These are phyloP conservation scores for Linepithema humile DNA, from an alignment of 1,140 invertebrate genomes.

Conservation along the genomic window DNA sequence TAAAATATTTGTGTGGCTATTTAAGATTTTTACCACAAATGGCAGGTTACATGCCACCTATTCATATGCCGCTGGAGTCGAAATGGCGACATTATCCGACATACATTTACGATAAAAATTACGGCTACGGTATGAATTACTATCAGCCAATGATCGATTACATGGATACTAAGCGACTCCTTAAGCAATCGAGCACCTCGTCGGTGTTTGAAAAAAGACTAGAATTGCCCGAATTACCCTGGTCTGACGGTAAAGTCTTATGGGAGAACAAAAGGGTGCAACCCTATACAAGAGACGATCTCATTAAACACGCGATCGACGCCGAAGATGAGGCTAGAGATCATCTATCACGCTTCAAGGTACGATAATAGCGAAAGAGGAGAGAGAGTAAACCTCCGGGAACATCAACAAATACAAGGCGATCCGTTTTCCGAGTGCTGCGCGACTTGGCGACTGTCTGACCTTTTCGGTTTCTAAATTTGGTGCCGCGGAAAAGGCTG, in stretches of 20 bases:
- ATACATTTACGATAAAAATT: constrained; percentile 91
- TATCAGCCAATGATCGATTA: constrained; percentile 94
- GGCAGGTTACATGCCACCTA: constrained; percentile 77
- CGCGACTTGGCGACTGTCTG: constrained; percentile 77
- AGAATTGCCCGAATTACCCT: constrained; percentile 88
- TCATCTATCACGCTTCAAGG: constrained; percentile 85
- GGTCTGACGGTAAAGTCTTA: constrained; percentile 87
- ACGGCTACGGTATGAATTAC: constrained; percentile 91
- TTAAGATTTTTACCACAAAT: constrained; percentile 57
- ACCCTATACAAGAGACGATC: constrained; percentile 87
- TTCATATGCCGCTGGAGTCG: constrained; percentile 83
- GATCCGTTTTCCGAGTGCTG: constrained; percentile 40
- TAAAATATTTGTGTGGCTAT: neutral
- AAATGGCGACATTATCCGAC: constrained; percentile 84
- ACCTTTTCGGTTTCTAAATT: constrained; percentile 83
- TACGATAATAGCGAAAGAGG: constrained; percentile 60
- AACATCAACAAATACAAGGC: constrained; percentile 21
- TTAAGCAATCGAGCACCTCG: constrained; percentile 37
- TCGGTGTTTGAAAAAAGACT: neutral
- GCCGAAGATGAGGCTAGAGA: constrained; percentile 88
- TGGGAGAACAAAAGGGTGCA: constrained; percentile 84
- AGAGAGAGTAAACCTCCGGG: neutral
- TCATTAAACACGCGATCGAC: constrained; percentile 86
- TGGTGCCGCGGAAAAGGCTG: constrained; percentile 75
- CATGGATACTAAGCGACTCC: constrained; percentile 85